A percentile compares a stretch with the other conserved stretches of the same genome.
Evolutionary conservation across 2,113 vertebrate species (phyloP).

Genomic region (Sminthopsis crassicaudata): DNA sequence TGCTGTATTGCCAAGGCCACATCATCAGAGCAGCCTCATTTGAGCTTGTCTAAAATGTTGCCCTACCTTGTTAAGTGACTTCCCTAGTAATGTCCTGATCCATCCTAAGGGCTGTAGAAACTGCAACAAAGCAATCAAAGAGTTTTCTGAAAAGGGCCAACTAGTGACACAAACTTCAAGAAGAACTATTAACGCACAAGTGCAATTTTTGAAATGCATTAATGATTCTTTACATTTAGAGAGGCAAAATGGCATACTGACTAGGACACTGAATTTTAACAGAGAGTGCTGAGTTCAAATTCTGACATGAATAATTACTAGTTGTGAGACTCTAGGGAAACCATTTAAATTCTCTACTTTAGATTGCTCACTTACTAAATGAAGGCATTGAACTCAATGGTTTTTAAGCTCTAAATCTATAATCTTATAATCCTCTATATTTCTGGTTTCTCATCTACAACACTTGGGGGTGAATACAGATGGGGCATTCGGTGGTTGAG

Average conservation of each 20-base stretch:
- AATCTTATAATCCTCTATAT: neutral
- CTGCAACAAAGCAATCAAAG: neutral
- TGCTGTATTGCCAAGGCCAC: rapidly evolving
- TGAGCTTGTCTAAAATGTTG: neutral
- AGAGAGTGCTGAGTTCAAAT: neutral
- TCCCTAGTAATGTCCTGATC: neutral
- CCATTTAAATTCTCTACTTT: neutral
- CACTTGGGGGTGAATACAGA: neutral
- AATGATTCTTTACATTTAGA: neutral
- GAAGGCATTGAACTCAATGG: neutral
- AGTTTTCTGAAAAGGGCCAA: neutral
- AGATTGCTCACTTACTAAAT: neutral
- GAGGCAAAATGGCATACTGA: neutral
- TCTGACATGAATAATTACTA: neutral
- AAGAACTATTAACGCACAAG: neutral
- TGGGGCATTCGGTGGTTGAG: neutral
- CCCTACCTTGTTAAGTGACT: rapidly evolving
- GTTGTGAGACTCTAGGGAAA: neutral
- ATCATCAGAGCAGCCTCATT: neutral
- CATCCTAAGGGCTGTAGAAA: neutral
- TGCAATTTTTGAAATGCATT: neutral
- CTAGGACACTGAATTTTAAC: neutral
- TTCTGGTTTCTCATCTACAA: neutral
- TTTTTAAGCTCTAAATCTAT: neutral
- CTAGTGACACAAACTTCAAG: neutral